Evolutionary conservation across 2,888 invertebrate genomes (phyloP).

Genomic region (Lasioglossum calceatum): DNA sequence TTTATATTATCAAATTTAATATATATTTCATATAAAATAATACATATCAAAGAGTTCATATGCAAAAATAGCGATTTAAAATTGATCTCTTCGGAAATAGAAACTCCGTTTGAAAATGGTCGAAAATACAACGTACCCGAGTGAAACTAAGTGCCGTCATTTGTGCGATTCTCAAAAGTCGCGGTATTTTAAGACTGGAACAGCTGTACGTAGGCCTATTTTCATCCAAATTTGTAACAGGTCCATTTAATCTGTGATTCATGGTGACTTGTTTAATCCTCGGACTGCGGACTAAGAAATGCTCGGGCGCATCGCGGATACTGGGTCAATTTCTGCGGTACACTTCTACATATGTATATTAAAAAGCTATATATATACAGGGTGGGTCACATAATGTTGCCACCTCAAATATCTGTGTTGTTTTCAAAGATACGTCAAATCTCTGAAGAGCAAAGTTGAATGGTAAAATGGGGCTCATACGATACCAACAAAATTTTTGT

Average conservation of each 20-base stretch:
- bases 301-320: background rate
- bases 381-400: too few relatives aligned
- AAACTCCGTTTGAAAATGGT: background rate
- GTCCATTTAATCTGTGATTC: constrained; percentile 7
- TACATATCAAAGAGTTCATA: background rate
- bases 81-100: background rate
- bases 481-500: too few relatives aligned
- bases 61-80: background rate
- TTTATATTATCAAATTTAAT: too few relatives aligned
- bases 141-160: background rate
- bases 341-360: background rate
- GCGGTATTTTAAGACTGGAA: background rate
- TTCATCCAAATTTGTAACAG: constrained; percentile 9
- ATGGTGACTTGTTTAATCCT: background rate
- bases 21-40: too few relatives aligned
- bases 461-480: too few relatives aligned
- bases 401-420: too few relatives aligned
- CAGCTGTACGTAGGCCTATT: background rate
- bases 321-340: background rate
- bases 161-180: background rate
- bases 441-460: too few relatives aligned
- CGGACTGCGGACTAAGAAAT: background rate
- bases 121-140: background rate
- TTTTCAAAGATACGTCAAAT: too few relatives aligned
- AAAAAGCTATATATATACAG: background rate